These are phyloP conservation scores for Nezara viridula DNA, from an alignment of 2,888 invertebrate genomes.

Conservation along the genomic window DNA sequence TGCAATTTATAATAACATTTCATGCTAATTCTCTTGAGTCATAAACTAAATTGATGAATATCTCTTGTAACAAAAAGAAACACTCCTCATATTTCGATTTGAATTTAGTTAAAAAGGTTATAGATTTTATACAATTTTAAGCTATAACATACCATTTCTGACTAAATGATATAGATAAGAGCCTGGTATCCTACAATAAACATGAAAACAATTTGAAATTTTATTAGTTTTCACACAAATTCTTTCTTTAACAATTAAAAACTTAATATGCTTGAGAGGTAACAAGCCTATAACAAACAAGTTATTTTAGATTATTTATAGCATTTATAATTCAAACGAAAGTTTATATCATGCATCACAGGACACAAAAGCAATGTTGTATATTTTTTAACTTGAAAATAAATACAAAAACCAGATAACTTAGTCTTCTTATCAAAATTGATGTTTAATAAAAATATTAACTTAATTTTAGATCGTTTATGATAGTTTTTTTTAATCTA, in stretches of 20 bases:
- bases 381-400: neutral
- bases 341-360: neutral
- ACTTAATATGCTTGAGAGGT: neutral
- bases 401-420: neutral
- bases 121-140: neutral
- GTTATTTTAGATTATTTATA: neutral
- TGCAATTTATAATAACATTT: neutral
- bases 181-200: neutral
- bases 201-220: neutral
- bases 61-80: neutral
- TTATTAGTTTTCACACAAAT: constrained; percentile 4
- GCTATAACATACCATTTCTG: neutral
- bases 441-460: neutral
- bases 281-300: neutral
- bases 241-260: neutral
- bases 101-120: neutral
- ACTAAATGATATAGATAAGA: neutral
- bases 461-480: neutral
- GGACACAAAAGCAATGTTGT: neutral
- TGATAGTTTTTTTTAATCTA: neutral
- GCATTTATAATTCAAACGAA: neutral
- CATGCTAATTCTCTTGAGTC: constrained; percentile 18
- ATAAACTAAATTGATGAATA: neutral
- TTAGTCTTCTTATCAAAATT: neutral
- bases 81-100: neutral